phyloP scores from a whole-genome alignment of 2,797 vertebrate genomes.

The Xerus rutilus region DNA sequence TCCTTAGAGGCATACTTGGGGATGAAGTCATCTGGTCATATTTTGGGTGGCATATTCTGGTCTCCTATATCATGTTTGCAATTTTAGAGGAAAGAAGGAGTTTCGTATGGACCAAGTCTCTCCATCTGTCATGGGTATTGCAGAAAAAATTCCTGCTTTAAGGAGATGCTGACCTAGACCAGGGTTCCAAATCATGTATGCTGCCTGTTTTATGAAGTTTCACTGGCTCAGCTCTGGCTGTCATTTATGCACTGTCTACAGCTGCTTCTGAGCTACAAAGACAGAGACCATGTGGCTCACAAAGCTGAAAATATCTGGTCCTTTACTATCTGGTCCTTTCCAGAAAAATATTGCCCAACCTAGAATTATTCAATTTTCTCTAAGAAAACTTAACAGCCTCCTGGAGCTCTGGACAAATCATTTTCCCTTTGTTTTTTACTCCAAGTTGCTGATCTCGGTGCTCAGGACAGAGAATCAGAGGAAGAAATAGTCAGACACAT shows the following conservation, averaged over 20 bases:
- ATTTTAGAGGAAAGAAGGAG: not conserved
- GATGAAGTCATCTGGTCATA: no score
- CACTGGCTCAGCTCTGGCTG: not conserved
- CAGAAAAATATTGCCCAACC: not conserved
- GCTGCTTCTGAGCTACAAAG: not conserved
- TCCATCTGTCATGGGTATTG: not conserved
- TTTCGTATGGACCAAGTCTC: not conserved
- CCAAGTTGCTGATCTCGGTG: not conserved
- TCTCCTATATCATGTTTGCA: not conserved
- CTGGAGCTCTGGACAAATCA: not conserved
- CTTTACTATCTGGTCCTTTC: not conserved
- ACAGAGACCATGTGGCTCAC: not conserved
- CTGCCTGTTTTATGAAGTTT: not conserved
- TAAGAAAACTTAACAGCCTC: not conserved
- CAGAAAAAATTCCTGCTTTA: not conserved
- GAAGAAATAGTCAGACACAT: not conserved
- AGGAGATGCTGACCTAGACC: not conserved
- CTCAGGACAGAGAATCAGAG: not conserved
- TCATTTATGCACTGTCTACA: no score
- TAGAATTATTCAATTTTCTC: not conserved
- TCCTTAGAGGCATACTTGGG: no score
- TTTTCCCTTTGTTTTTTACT: not conserved
- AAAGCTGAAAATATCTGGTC: not conserved
- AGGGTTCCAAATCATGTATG: not conserved
- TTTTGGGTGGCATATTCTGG: no score